Conservation (phyloP, 2,888 invertebrate genomes). For the Drosophila emarginata region DNA sequence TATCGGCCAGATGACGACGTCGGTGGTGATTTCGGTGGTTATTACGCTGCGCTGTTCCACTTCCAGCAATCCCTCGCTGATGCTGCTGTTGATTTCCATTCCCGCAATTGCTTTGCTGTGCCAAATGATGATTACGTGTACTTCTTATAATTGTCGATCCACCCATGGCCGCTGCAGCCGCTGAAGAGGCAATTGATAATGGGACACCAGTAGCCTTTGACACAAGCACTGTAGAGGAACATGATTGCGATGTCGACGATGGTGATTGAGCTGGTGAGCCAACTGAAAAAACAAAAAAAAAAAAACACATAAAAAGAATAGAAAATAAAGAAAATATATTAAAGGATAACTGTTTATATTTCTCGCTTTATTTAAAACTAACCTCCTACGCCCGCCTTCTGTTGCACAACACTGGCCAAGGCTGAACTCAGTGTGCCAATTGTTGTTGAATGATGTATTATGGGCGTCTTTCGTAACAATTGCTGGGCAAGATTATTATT, state of each 20-base stretch:
- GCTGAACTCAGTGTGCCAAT: slow-evolving; percentile 66
- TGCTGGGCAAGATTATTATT: slow-evolving; percentile 66
- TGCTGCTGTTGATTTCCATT: slow-evolving; percentile 41
- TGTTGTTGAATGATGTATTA: slow-evolving; percentile 78
- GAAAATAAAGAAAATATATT: not conserved
- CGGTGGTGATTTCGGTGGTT: slow-evolving; percentile 81
- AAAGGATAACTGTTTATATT: no score
- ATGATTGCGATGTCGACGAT: slow-evolving; percentile 77
- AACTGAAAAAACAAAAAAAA: slow-evolving; percentile 48
- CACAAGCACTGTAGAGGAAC: slow-evolving; percentile 79
- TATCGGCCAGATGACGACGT: slow-evolving; percentile 78
- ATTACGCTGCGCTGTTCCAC: slow-evolving; percentile 63
- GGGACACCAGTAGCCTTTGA: slow-evolving; percentile 76
- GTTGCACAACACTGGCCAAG: slow-evolving; percentile 77
- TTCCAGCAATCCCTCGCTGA: slow-evolving; percentile 44
- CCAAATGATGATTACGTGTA: slow-evolving; percentile 79
- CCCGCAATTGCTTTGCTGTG: slow-evolving; percentile 59
- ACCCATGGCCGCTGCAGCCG: slow-evolving; percentile 64
- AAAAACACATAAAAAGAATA: no score
- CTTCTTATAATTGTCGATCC: slow-evolving; percentile 80
- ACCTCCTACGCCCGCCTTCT: slow-evolving; percentile 62
- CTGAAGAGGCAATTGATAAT: slow-evolving; percentile 76
- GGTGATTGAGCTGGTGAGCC: slow-evolving; percentile 78
- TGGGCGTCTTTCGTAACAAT: slow-evolving; percentile 78
- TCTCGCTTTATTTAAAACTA: slow-evolving; percentile 29